Percentiles rank a stretch among this genome's conserved stretches.
Evolutionary conservation across 2,888 invertebrate genomes (phyloP).

Genomic region (Ypsolopha sequella): DNA sequence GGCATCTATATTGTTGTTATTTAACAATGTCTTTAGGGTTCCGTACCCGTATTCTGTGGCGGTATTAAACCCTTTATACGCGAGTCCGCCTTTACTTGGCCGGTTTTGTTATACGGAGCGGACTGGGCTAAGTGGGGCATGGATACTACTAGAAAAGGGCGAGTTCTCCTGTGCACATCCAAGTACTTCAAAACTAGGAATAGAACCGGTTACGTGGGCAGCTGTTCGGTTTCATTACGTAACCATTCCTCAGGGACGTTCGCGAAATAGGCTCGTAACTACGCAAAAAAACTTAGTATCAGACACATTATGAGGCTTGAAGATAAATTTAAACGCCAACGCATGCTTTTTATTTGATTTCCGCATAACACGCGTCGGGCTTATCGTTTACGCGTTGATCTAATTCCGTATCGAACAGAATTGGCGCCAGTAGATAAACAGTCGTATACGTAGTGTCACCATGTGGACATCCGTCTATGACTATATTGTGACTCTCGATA

Average conservation of each 20-base stretch:
- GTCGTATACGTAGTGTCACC: conserved; percentile 39
- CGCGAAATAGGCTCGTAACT: conserved; percentile 37
- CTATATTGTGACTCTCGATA: conserved; percentile 13
- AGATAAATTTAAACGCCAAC: conserved; percentile 61
- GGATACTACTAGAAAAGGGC: neutral
- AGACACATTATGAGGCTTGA: conserved; percentile 45
- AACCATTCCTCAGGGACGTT: conserved; percentile 44
- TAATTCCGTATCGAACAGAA: conserved; percentile 41
- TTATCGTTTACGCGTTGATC: conserved; percentile 49
- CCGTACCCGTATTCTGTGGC: no score
- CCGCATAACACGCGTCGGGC: conserved; percentile 51
- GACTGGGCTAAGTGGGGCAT: neutral
- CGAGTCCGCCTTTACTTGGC: no score
- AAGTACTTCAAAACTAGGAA: conserved; percentile 20
- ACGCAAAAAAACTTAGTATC: conserved; percentile 42
- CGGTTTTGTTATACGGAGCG: neutral
- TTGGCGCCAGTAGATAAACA: conserved; percentile 52
- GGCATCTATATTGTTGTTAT: no score
- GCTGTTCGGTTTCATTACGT: conserved; percentile 41
- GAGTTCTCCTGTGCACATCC: neutral
- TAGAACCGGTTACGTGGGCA: conserved; percentile 57
- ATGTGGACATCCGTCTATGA: conserved; percentile 27
- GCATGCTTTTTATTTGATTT: conserved; percentile 57
- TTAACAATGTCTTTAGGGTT: no score
- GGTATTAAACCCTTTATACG: no score